These are phyloP conservation scores for Drosophila tani DNA, from an alignment of 1,140 invertebrate genomes.

Conservation along the genomic window DNA sequence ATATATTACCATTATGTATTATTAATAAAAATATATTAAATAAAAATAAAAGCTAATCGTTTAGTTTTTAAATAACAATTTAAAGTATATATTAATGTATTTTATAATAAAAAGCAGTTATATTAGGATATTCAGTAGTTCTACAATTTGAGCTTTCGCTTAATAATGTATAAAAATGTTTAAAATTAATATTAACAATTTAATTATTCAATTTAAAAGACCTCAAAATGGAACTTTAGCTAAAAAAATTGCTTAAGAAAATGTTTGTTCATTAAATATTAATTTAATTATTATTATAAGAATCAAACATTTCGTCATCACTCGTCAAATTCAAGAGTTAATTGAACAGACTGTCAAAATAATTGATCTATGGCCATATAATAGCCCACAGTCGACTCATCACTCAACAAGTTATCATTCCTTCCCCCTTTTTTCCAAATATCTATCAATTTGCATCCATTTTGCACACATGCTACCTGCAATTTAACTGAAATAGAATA, in stretches of 20 bases:
- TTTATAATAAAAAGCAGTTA: too few relatives aligned
- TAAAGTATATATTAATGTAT: too few relatives aligned
- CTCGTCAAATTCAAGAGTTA: background rate
- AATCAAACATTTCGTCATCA: background rate
- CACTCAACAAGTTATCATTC: background rate
- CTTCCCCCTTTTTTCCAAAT: background rate
- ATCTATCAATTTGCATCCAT: background rate
- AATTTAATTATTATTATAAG: background rate
- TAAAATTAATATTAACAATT: background rate
- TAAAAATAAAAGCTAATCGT: too few relatives aligned
- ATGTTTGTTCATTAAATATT: too few relatives aligned
- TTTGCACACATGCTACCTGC: background rate
- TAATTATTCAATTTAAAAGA: too few relatives aligned
- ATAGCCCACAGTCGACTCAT: constrained; percentile 10
- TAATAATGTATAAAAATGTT: too few relatives aligned
- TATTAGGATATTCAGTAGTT: too few relatives aligned
- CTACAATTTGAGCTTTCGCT: too few relatives aligned
- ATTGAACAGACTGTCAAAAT: constrained; percentile 2
- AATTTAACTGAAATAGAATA: constrained; percentile 10
- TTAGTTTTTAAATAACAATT: too few relatives aligned
- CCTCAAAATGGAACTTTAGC: background rate
- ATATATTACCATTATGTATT: too few relatives aligned
- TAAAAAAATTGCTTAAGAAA: too few relatives aligned
- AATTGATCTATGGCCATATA: background rate
- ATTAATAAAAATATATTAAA: background rate